Conservation (phyloP, 2,797 vertebrate genomes). For the Cossypha niveicapilla region DNA sequence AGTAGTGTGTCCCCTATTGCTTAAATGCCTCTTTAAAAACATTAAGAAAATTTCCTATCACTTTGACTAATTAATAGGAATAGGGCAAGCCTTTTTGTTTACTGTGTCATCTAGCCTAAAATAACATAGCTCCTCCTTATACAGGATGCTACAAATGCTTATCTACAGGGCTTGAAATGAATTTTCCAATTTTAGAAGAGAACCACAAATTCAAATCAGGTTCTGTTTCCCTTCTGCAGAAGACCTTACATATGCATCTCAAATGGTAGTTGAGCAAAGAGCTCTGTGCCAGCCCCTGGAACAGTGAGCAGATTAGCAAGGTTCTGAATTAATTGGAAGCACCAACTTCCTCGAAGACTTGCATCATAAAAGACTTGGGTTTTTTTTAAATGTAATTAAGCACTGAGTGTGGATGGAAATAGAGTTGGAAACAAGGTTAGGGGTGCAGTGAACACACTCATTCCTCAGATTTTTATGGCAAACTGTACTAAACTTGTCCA, state of each 20-base stretch:
- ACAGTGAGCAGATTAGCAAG: background rate
- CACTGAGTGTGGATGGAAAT: background rate
- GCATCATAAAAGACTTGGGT: background rate
- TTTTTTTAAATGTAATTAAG: background rate
- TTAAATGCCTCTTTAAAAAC: background rate
- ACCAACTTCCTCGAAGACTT: background rate
- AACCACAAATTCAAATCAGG: background rate
- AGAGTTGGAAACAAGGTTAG: background rate
- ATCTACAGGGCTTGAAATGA: background rate
- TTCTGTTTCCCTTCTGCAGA: background rate
- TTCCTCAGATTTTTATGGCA: background rate
- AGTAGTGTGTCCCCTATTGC: background rate
- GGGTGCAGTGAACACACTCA: background rate
- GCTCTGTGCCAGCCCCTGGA: background rate
- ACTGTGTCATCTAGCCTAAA: background rate
- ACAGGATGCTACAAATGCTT: background rate
- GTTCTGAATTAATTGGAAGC: constrained; percentile 31
- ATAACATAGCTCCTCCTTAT: background rate
- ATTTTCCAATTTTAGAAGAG: background rate
- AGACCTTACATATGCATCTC: background rate
- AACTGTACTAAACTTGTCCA: background rate
- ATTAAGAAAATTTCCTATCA: background rate
- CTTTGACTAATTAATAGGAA: background rate
- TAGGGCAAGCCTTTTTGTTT: background rate
- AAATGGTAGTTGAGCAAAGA: background rate